These are phyloP conservation scores for Portevinia maculata DNA, from an alignment of 2,888 invertebrate genomes.

Conservation along the genomic window DNA sequence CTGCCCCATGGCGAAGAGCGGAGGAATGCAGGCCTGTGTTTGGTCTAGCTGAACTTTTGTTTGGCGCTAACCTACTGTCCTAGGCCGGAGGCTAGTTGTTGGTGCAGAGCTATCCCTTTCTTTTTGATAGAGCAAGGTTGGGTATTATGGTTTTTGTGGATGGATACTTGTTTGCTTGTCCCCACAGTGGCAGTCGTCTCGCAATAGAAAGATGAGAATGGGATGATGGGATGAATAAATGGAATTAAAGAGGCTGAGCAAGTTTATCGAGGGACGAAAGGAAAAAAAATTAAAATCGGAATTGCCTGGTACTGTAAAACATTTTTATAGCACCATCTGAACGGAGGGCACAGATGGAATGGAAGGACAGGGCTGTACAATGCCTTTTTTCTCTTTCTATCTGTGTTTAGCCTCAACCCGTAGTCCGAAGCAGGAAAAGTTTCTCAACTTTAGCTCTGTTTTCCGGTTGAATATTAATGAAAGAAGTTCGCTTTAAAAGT, in stretches of 20 bases:
- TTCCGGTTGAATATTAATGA: constrained; percentile 69
- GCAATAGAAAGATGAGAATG: constrained; percentile 16
- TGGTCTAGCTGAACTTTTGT: constrained; percentile 15
- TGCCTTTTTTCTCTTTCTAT: constrained; percentile 7
- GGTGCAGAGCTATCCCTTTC: background rate
- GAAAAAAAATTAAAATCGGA: constrained; percentile 30
- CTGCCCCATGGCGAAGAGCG: background rate
- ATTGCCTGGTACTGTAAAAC: constrained; percentile 49
- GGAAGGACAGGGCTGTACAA: constrained; percentile 18
- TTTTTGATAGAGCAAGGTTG: background rate
- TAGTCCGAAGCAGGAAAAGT: constrained; percentile 8
- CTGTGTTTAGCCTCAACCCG: background rate
- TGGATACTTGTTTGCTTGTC: constrained; percentile 43
- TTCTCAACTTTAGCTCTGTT: constrained; percentile 57
- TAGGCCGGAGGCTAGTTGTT: constrained; percentile 6
- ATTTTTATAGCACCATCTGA: constrained; percentile 55
- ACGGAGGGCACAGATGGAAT: constrained; percentile 51
- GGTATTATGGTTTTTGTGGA: constrained; percentile 40
- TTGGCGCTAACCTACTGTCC: constrained; percentile 1
- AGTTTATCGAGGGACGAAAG: background rate
- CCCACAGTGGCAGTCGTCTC: background rate
- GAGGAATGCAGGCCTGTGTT: background rate
- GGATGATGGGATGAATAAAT: background rate
- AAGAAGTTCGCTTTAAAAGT: constrained; percentile 64
- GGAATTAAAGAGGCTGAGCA: background rate